phyloP scores from a whole-genome alignment of 2,113 vertebrate species.

The chimpanzee (Pan troglodytes) region NHGRI_mPanTro3-v2.1_pri NC_072411.2:82195501-82196000 shows the following conservation, averaged over 20 bases:
- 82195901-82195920: not conserved
- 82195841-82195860: not conserved
- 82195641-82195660: not conserved
- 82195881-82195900: not conserved
- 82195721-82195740: constrained; percentile 6
- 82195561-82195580: constrained; percentile 18
- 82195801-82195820: not conserved
- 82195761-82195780: constrained; percentile 5
- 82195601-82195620: not conserved
- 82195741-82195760: not conserved
- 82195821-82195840: not conserved
- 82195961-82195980: not conserved
- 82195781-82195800: not conserved
- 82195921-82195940: not conserved
- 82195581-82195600: not conserved
- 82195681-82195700: constrained; percentile 1
- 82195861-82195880: constrained; percentile 6
- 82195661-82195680: not conserved
- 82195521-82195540: constrained; percentile 52
- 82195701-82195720: not conserved
- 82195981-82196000: not conserved
- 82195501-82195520: not conserved
- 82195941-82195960: not conserved
- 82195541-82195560: not conserved
- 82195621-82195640: not conserved